phyloP scores from a whole-genome alignment of 2,888 invertebrate species.

The Micoletzkya japonica region DNA sequence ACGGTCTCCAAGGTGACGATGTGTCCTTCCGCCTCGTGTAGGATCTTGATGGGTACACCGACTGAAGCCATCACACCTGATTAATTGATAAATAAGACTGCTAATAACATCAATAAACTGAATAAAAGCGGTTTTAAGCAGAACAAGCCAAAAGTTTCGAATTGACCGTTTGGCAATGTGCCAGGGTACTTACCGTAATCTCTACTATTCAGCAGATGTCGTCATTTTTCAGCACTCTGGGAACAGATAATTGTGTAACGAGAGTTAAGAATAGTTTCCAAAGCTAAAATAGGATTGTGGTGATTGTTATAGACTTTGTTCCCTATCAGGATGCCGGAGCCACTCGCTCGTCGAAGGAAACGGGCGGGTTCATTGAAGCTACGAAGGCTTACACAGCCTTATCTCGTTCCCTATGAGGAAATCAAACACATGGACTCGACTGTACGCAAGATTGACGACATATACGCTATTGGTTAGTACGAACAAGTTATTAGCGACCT shows the following conservation, averaged over 20 bases:
- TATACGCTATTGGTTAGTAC: constrained; percentile 40
- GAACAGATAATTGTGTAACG: no score
- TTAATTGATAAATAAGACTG: no score
- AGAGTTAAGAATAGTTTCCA: no score
- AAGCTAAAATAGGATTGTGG: no score
- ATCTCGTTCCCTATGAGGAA: constrained; percentile 50
- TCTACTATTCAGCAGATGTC: no score
- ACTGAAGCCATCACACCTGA: constrained; percentile 84
- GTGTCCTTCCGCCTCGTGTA: constrained; percentile 99
- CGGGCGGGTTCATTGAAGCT: constrained; percentile 26
- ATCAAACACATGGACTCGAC: constrained; percentile 33
- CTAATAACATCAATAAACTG: no score
- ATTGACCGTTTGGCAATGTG: no score
- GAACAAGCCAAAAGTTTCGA: no score
- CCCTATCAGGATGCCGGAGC: constrained; percentile 12
- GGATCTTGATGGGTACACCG: constrained; percentile 97
- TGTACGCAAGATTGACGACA: constrained; percentile 41
- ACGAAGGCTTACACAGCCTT: constrained; percentile 48
- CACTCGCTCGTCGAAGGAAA: constrained; percentile 6
- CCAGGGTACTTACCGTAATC: no score
- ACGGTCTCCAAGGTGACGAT: constrained; percentile 97
- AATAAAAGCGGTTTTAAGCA: no score
- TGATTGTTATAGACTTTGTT: not conserved
- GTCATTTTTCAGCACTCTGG: no score
- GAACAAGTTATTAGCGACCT: no score